phyloP scores from a whole-genome alignment of 2,797 vertebrate species.

The Rhincodon typus region DNA sequence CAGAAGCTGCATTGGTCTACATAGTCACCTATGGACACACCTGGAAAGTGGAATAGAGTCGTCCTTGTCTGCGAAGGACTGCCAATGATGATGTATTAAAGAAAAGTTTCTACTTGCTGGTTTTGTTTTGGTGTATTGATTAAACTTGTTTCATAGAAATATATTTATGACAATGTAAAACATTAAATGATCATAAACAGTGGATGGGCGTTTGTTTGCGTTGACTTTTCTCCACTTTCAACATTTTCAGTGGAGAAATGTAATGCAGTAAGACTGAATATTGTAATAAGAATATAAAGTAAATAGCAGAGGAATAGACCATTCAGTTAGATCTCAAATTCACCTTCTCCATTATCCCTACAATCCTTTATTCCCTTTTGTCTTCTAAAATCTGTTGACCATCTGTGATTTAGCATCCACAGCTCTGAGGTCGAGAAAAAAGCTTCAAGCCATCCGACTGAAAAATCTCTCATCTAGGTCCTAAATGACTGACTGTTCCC shows the following conservation, averaged over 20 bases:
- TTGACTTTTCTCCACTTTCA: too few species aligned
- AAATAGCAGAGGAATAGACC: neutral
- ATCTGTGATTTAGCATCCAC: neutral
- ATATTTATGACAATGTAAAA: too few species aligned
- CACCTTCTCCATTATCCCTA: neutral
- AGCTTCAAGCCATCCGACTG: neutral
- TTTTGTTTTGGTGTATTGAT: neutral
- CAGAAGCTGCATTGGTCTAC: too few species aligned
- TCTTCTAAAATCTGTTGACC: neutral
- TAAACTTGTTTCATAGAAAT: neutral
- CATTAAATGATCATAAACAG: neutral
- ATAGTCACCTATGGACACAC: too few species aligned
- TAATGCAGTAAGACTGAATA: neutral
- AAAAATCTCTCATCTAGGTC: neutral
- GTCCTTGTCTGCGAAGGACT: too few species aligned
- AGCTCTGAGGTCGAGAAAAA: neutral
- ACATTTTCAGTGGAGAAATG: too few species aligned
- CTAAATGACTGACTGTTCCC: neutral
- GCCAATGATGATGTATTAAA: neutral
- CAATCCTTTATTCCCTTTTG: neutral
- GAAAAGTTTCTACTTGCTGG: neutral
- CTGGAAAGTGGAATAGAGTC: too few species aligned
- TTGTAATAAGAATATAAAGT: neutral
- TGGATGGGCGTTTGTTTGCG: neutral
- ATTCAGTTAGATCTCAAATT: neutral